Percentiles rank a stretch among this genome's conserved stretches.
Evolutionary conservation across 1,140 invertebrate species (phyloP).

Genomic region (Cardiocondyla obscurior): DNA sequence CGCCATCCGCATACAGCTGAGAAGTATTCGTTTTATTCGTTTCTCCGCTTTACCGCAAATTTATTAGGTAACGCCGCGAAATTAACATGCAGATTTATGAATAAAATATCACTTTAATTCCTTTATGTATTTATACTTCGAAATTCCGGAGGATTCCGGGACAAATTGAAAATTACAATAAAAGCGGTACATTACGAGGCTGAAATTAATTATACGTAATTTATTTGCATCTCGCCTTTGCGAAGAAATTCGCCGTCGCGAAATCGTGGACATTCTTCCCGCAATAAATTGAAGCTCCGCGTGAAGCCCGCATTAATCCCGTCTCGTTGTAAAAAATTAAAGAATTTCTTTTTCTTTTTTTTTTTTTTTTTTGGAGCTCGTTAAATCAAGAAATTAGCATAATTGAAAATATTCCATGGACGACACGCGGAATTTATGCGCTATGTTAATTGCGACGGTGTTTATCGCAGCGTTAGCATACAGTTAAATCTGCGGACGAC

Average conservation of each 20-base stretch:
- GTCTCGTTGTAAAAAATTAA: background rate
- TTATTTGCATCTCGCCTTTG: background rate
- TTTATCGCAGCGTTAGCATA: background rate
- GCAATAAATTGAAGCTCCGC: background rate
- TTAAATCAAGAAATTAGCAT: conserved; percentile 32
- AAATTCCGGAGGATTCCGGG: background rate
- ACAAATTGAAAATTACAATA: background rate
- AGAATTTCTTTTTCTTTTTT: no score
- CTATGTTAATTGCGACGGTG: background rate
- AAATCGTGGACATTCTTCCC: background rate
- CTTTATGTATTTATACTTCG: background rate
- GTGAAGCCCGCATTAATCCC: background rate
- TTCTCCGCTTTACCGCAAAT: background rate
- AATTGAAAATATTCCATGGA: background rate
- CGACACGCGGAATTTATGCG: background rate
- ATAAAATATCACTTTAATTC: background rate
- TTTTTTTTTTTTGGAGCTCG: background rate
- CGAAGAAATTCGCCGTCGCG: background rate
- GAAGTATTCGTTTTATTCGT: background rate
- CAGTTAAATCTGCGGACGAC: background rate
- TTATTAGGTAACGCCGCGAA: background rate
- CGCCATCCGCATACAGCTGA: background rate
- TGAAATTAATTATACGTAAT: background rate
- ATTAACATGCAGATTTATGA: background rate
- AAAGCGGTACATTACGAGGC: no score